A percentile compares a stretch with the other conserved stretches of the same genome.
Conservation (phyloP, 2,888 invertebrate genomes). For the Macaria liturata region DNA sequence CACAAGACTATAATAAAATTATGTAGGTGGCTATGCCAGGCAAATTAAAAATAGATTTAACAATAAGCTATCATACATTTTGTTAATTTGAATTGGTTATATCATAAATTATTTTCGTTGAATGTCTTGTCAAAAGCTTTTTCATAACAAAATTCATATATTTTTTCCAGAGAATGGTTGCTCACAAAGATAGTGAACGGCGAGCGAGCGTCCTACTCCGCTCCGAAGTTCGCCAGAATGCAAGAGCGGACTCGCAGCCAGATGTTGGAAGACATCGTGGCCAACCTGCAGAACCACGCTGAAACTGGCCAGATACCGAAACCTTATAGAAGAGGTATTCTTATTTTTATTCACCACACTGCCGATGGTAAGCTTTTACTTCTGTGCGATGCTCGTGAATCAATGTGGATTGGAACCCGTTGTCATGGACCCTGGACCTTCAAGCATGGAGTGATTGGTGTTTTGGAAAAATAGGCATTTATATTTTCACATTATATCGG, state of each 20-base stretch:
- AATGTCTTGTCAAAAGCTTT: too few species aligned
- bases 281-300: slow-evolving; percentile 96
- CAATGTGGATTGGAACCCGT: slow-evolving; percentile 14
- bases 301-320: slow-evolving; percentile 98
- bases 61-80: too few species aligned
- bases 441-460: too few species aligned
- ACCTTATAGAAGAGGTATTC: slow-evolving; percentile 91
- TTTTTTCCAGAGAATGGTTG: slow-evolving; percentile 89
- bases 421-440: too few species aligned
- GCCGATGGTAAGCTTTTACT: slow-evolving; percentile 17
- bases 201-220: slow-evolving; percentile 96
- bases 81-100: too few species aligned
- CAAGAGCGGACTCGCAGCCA: slow-evolving; percentile 96
- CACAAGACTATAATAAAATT: too few species aligned
- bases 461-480: too few species aligned
- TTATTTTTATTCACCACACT: slow-evolving; percentile 24
- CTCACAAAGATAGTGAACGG: slow-evolving; percentile 97
- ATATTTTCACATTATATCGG: too few species aligned
- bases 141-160: too few species aligned
- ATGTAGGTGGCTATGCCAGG: too few species aligned
- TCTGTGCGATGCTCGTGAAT: slow-evolving; percentile 10
- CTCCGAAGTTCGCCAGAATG: slow-evolving; percentile 97
- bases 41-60: too few species aligned
- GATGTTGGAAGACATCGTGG: slow-evolving; percentile 97
- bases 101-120: too few species aligned